phyloP scores from a whole-genome alignment of 2,797 vertebrate species.

The Rousettus madagascariensis region DNA sequence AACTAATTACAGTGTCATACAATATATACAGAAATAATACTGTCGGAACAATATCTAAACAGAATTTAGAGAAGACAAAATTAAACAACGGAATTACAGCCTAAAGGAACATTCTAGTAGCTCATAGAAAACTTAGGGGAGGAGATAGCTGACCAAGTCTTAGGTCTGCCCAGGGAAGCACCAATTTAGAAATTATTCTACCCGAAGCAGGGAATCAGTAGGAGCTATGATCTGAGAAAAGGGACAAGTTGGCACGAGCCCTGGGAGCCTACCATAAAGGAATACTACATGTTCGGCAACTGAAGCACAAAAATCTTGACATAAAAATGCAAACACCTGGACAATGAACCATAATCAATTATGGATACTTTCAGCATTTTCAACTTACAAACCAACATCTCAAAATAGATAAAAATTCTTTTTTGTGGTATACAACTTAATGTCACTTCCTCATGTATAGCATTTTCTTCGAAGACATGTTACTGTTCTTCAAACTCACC shows the following conservation, averaged over 20 bases:
- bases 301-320: not conserved
- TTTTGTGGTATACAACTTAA: not conserved
- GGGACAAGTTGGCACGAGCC: not conserved
- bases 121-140: not conserved
- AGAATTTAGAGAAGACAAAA: not conserved
- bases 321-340: not conserved
- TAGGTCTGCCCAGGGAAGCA: not conserved
- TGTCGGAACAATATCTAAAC: not conserved
- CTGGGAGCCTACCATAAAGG: not conserved
- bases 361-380: not conserved
- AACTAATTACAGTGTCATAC: not conserved
- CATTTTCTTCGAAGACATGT: conserved; percentile 66
- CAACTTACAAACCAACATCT: not conserved
- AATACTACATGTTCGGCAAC: not conserved
- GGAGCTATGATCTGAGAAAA: not conserved
- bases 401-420: not conserved
- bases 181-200: not conserved
- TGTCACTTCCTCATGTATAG: not conserved
- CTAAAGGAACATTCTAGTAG: not conserved
- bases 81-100: not conserved
- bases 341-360: not conserved
- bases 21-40: not conserved
- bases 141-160: too few species aligned
- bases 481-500: conserved; percentile 55
- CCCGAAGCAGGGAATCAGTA: not conserved